A percentile compares a stretch with the other conserved stretches of the same genome.
Conservation (phyloP, 2,113 vertebrate genomes). For the Bubo blakistoni region DNA sequence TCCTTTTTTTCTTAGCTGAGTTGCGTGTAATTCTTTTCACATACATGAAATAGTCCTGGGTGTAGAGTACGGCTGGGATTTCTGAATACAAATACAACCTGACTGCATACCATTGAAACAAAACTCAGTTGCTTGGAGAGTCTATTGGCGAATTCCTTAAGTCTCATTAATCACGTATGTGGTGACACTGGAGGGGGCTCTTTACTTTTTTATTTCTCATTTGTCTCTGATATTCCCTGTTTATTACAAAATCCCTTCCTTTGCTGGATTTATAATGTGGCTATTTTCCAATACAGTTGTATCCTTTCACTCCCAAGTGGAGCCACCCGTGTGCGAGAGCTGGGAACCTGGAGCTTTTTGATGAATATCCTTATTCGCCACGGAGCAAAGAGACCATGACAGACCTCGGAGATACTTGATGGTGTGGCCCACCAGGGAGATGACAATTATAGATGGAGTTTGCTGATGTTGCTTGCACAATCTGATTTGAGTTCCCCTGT, state of each 20-base stretch:
- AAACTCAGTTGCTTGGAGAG: constrained; percentile 71
- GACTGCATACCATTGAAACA: constrained; percentile 67
- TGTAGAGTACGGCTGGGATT: constrained; percentile 58
- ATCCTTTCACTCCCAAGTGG: constrained; percentile 24
- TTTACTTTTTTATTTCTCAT: constrained; percentile 69
- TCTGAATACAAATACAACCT: constrained; percentile 65
- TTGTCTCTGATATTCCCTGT: constrained; percentile 65
- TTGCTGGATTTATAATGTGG: constrained; percentile 52
- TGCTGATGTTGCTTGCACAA: neutral
- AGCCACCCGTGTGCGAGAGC: constrained; percentile 27
- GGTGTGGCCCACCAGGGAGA: neutral
- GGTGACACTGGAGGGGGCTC: constrained; percentile 62
- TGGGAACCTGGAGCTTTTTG: constrained; percentile 32
- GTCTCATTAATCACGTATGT: constrained; percentile 68
- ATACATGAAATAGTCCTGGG: constrained; percentile 35
- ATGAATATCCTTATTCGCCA: constrained; percentile 8
- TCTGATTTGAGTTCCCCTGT: neutral
- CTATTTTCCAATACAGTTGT: constrained; percentile 56
- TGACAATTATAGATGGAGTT: neutral
- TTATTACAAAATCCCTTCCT: constrained; percentile 66
- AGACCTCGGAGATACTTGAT: neutral
- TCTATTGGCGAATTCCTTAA: constrained; percentile 60
- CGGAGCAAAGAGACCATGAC: constrained; percentile 30
- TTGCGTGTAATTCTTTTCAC: constrained; percentile 44
- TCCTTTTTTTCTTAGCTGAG: constrained; percentile 12